Evolutionary conservation across 35 echinoderm and acorn worm species (phyloP), one percentile per base, ranked within the genome.

Genomic region (Heliocidaris tuberculata): DNA sequence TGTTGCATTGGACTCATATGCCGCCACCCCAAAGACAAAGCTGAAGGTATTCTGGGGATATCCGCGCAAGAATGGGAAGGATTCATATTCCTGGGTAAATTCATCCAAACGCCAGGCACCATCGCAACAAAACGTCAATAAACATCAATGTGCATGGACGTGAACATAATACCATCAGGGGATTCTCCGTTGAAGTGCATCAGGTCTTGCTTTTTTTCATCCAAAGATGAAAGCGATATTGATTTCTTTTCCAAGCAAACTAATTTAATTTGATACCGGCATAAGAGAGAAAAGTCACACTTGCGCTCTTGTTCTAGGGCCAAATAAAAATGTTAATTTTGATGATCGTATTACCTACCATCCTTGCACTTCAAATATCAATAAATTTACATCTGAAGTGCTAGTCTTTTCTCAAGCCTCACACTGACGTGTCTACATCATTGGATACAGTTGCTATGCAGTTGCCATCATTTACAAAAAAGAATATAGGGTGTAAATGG

Each of bases 221-320:
- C 65, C 65, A 78, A 48, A 89, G 87, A 89, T 89, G 87, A 89
- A 89, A 89, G 47, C 65, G 16, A 32, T 89, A 89, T 89, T 89
- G 87, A 89, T 89, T 89, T 89, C 87, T 89, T 89, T 48, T 48
- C 31, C 87, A 89, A 47, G 87, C 87, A 89, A 89, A 48, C 87
- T 47, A 89, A 89, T 89, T 89, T 89, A 89, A 89, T 89, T 89
- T 89, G 87, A 89, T 48, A 89, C 15, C 35, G 19, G 87, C 47
- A 32, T 89, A 32, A 89, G 87, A 48, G 47, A 32, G 47, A 89
- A 24, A 89, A 89, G 87, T 89, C 87, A 89, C 87, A 89, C 87
- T 89, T 89, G 87, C 87, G 30, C 16, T 89, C 87, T 89, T 48
- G 87, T 48, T 89, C 13, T 78, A 78, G 65, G 21, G 65, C 27